Base-by-base conservation (phyloP, 2,113 vertebrate species). In the Cyanoliseus patagonus region DNA sequence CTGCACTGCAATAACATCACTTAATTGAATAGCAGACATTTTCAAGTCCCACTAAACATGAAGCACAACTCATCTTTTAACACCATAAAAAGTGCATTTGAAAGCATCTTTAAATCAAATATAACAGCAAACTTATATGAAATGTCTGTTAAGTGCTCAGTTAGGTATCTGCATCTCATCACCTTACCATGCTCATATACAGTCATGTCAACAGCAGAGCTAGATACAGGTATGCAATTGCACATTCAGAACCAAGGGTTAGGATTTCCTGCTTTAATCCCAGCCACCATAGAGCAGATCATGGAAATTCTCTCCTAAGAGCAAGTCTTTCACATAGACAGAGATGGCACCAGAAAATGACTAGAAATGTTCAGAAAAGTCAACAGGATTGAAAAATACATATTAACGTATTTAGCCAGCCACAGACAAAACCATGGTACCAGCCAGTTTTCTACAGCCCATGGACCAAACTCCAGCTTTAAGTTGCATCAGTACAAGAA, bases 141-240 rank as follows among this genome's bases (percentile, higher is more conserved):
- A 81, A 83, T 27, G n/a, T 33, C 64, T 72, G 35, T 42, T 44
- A 90, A 73, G 62, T 23, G 22, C 25, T 83, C 46, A 28, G 14
- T 72, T 72, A 49, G 7, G 7, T 27, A 37, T 51, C 42, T 73
- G 42, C 63, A 11, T 55, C 52, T 78, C 64, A 59, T 19, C 61
- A 78, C 25, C 18, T 68, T 46, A 55, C 16, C 55, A 10, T 44
- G n/a, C 22, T 79, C 22, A 59, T 5, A 18, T 7, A 70, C 13
- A 73, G 73, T 66, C 49, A 33, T 0, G 0, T 27, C 62, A 86
- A 1, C 46, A 44, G 17, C 7, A 0, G 1, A 82, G 27, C 49
- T 17, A 64, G 35, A 46, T 9, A 3, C 0, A 57, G 46, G 28
- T 42, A 69, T 4, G 1, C 10, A 41, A 82, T 1, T 39, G 19